Conservation (phyloP, 1,140 invertebrate species). For the Lepidostoma basale region DNA sequence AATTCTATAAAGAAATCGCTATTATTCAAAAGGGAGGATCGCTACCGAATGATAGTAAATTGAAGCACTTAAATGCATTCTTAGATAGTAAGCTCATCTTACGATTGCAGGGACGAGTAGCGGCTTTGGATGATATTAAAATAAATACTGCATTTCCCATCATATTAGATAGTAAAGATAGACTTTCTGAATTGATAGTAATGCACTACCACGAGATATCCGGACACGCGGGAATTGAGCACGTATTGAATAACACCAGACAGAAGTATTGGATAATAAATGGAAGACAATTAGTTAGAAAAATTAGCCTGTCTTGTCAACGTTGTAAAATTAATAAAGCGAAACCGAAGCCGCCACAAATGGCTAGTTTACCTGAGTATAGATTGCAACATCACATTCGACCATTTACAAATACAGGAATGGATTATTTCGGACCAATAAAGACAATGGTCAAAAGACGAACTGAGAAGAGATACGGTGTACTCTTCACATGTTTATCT, state of each 20-base stretch:
- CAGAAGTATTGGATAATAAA: slow-evolving; percentile 6
- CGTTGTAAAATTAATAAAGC: neutral
- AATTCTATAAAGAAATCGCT: neutral
- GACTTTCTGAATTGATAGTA: neutral
- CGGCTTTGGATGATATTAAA: neutral
- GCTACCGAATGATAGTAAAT: neutral
- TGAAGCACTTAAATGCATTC: neutral
- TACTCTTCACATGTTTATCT: neutral
- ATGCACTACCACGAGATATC: neutral
- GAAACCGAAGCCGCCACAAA: neutral
- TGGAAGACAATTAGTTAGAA: neutral
- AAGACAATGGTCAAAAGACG: neutral
- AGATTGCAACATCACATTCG: neutral
- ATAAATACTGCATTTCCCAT: neutral
- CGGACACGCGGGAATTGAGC: neutral
- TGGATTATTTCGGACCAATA: slow-evolving; percentile 7
- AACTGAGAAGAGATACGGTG: neutral
- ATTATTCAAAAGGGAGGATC: neutral
- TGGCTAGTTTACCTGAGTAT: neutral
- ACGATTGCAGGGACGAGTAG: neutral
- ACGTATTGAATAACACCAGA: neutral
- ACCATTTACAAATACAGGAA: neutral
- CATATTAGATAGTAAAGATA: neutral
- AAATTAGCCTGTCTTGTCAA: neutral
- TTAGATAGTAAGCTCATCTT: neutral